These are phyloP conservation scores for Sinonovacula constricta DNA, from an alignment of 1,140 invertebrate species.

Conservation along the genomic window DNA sequence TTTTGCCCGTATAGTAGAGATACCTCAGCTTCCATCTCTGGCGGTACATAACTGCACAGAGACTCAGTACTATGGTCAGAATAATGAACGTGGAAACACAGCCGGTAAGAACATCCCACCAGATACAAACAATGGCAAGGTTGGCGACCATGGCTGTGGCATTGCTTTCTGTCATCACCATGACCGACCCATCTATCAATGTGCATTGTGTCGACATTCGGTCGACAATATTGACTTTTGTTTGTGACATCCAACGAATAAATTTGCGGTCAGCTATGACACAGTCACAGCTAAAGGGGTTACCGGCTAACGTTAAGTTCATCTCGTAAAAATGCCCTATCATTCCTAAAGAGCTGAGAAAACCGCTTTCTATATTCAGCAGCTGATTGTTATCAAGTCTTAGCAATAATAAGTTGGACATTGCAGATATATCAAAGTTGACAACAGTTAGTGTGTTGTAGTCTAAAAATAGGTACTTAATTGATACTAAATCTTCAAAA, in stretches of 20 bases:
- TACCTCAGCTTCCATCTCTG: conserved; percentile 26
- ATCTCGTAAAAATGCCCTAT: background rate
- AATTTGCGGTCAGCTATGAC: conserved; percentile 17
- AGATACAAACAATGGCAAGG: conserved; percentile 1
- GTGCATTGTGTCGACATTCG: background rate
- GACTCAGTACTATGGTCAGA: background rate
- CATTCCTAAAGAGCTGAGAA: background rate
- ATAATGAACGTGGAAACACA: conserved; percentile 8
- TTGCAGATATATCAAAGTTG: no score
- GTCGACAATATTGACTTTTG: conserved; percentile 11
- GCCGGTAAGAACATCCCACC: conserved; percentile 7
- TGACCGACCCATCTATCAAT: background rate
- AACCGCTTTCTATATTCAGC: background rate
- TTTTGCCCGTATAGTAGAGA: conserved; percentile 21
- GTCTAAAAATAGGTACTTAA: no score
- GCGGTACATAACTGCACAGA: conserved; percentile 3
- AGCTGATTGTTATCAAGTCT: conserved; percentile 11
- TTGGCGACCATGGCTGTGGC: background rate
- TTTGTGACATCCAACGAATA: background rate
- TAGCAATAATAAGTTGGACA: background rate
- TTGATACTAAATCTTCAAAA: no score
- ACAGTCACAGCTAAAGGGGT: conserved; percentile 6
- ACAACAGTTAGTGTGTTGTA: no score
- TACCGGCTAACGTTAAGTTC: conserved; percentile 11
- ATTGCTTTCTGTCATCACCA: background rate